A percentile compares a stretch with the other conserved stretches of the same genome.
phyloP scores from a whole-genome alignment of 1,140 invertebrate genomes.

The Drosophila ficusphila region DNA sequence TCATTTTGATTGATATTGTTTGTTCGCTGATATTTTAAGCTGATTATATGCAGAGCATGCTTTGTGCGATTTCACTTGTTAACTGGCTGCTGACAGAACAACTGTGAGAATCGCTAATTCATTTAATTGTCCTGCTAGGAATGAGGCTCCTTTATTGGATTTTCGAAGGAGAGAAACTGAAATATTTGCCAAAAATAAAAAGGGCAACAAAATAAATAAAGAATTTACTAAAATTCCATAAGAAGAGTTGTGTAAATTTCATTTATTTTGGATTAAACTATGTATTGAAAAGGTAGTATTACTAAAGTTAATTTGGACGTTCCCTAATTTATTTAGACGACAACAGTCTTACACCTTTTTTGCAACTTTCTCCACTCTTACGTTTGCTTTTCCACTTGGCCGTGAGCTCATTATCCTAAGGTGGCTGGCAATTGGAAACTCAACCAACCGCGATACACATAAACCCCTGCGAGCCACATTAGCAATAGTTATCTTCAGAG shows the following conservation, averaged over 20 bases:
- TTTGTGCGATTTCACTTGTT: constrained; percentile 13
- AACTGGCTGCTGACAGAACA: neutral
- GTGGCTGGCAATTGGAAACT: constrained; percentile 14
- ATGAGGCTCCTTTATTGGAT: neutral
- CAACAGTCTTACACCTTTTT: too few species aligned
- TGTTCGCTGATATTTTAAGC: constrained; percentile 64
- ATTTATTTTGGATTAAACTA: too few species aligned
- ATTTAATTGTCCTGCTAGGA: constrained; percentile 4
- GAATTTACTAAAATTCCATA: too few species aligned
- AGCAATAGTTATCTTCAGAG: constrained; percentile 39
- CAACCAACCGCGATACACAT: neutral
- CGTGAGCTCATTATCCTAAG: constrained; percentile 25
- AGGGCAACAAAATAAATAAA: neutral
- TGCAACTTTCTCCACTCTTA: neutral
- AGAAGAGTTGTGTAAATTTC: too few species aligned
- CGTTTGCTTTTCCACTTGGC: neutral
- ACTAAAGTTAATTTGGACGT: too few species aligned
- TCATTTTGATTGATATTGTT: constrained; percentile 74
- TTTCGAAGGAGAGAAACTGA: neutral
- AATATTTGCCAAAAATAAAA: neutral
- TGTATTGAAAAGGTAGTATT: too few species aligned
- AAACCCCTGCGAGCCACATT: constrained; percentile 12
- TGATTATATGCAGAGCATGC: constrained; percentile 53
- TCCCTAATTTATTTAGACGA: too few species aligned
- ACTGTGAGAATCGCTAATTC: neutral